Base-by-base conservation (phyloP, 2,113 vertebrate genomes). In the Ceyx cyanopectus region DNA sequence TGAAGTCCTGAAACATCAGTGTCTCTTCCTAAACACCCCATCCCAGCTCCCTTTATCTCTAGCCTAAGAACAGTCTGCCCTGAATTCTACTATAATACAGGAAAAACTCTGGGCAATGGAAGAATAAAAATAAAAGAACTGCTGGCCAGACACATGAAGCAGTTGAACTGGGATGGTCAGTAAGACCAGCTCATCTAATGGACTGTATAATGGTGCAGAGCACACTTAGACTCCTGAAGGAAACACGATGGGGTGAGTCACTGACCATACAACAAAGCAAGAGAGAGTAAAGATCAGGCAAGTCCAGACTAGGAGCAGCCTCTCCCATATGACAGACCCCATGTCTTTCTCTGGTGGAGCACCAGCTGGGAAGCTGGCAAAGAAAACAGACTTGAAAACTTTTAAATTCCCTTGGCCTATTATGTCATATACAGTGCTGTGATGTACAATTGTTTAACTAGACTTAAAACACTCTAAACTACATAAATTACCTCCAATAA, bases 381-480 rank as follows among this genome's bases (percentile, higher is more conserved):
- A 45, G 20, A 91, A 92, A 93, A 89, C 4, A 88, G 37, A 15
- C 27, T 54, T 9, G 48, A 46, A 90, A 94, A 91, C 24, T 66
- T 87, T 60, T 61, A 32, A 12, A 0, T 61, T 81, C 29, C 27
- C 79, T 90, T 40, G 24, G 34, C 5, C 54, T 72, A 34, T 84
- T 91, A 67, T 85, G 65, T 45, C 65, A 74, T 22, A 27, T 17
- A 62, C 17, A 75, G 21, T 34, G 51, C 32, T 29, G 22, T 30
- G 45, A 83, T 72, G 74, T 93, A 29, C 86, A 74, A 27, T 77
- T 82, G 50, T 74, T 89, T 88, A 94, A 65, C 87, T 74, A 75
- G 53, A 32, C 63, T 92, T 67, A 95, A 95, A 94, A 90, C 54
- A 50, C 72, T 66, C 77, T 82, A 78, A 97, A 97, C 50, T 90